A percentile compares a stretch with the other conserved stretches of the same genome.
These are phyloP conservation scores for Chalcis sispes DNA, from an alignment of 2,888 invertebrate species.

Conservation along the genomic window DNA sequence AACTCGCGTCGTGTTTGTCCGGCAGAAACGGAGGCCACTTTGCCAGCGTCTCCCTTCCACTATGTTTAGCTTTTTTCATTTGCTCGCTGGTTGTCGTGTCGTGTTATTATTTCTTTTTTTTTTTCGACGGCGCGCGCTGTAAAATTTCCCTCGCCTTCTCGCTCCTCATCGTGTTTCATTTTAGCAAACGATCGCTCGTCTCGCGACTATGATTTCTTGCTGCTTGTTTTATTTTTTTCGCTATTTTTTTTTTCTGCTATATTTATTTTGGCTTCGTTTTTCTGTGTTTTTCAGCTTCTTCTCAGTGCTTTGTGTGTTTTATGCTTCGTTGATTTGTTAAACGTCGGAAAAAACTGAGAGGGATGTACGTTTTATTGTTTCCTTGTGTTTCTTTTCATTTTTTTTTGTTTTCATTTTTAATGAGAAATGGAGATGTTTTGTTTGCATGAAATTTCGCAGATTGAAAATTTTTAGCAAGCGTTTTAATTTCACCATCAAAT, in stretches of 20 bases:
- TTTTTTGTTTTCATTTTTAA: background rate
- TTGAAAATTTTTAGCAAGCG: no score
- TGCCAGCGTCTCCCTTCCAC: conserved; percentile 32
- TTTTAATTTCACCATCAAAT: no score
- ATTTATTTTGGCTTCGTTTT: no score
- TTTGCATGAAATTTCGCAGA: no score
- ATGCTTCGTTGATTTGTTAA: conserved; percentile 65
- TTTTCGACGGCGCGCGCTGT: background rate
- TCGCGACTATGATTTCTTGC: background rate
- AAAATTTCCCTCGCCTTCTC: conserved; percentile 19
- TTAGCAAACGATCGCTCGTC: background rate
- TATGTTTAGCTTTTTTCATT: conserved; percentile 19
- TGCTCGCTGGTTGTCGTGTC: background rate
- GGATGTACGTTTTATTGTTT: conserved; percentile 9
- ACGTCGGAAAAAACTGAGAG: conserved; percentile 41
- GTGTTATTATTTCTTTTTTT: background rate
- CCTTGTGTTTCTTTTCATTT: background rate
- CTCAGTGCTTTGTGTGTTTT: conserved; percentile 55
- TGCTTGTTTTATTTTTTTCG: no score
- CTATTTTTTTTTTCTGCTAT: background rate
- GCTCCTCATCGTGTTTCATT: background rate
- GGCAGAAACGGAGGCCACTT: no score
- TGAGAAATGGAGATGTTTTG: background rate
- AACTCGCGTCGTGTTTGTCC: conserved; percentile 68
- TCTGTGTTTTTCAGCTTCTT: background rate